Evolutionary conservation across 2,797 vertebrate species (phyloP).

Genomic region (Ctenosaura bakeri): DNA sequence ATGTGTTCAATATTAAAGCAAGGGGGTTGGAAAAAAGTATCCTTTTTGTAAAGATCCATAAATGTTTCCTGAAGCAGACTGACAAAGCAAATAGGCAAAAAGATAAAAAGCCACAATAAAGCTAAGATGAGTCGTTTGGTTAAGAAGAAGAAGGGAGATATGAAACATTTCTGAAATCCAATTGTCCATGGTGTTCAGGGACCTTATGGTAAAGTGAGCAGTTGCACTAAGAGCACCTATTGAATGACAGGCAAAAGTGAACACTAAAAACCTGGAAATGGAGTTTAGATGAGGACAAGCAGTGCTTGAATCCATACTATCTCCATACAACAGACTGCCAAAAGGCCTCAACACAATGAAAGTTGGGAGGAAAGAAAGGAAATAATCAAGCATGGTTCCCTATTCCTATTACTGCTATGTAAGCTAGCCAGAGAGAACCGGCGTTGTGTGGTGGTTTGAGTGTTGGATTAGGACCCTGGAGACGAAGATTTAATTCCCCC

Average conservation of each 20-base stretch:
- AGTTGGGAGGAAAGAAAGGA: too few relatives aligned
- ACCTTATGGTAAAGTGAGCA: background rate
- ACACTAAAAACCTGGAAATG: constrained; percentile 5
- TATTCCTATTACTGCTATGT: too few relatives aligned
- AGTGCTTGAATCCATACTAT: background rate
- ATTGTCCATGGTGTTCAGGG: background rate
- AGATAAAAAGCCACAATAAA: constrained; percentile 16
- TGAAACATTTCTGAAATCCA: constrained; percentile 14
- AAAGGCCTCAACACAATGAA: too few relatives aligned
- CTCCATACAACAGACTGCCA: too few relatives aligned
- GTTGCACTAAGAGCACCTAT: background rate
- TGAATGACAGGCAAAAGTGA: background rate
- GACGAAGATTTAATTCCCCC: too few relatives aligned
- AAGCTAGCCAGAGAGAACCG: too few relatives aligned
- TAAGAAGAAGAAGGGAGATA: constrained; percentile 9
- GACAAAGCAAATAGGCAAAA: constrained; percentile 9
- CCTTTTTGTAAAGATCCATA: constrained; percentile 8
- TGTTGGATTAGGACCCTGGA: too few relatives aligned
- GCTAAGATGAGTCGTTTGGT: background rate
- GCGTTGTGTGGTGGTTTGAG: too few relatives aligned
- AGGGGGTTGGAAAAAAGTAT: background rate
- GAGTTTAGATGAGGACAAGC: constrained; percentile 9
- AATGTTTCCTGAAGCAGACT: background rate
- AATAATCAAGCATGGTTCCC: too few relatives aligned
- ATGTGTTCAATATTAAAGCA: background rate